Conservation (phyloP, 2,113 vertebrate genomes). For the Phalacrocorax pelagicus region DNA sequence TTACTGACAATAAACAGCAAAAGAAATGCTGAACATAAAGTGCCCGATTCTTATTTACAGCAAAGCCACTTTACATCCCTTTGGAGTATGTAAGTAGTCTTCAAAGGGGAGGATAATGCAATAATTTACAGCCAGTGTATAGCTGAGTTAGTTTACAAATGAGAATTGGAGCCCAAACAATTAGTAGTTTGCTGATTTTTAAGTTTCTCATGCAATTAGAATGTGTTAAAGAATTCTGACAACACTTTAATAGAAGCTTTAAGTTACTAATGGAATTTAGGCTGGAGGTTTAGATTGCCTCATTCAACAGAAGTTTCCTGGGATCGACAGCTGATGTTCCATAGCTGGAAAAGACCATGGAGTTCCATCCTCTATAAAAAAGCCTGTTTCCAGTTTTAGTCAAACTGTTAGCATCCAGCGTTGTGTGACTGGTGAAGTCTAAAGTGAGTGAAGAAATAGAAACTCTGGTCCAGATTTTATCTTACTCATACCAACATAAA, state of each 20-base stretch:
- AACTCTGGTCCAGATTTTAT: neutral
- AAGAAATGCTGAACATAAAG: neutral
- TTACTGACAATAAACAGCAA: neutral
- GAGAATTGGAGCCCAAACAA: neutral
- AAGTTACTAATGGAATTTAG: neutral
- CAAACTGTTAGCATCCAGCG: neutral
- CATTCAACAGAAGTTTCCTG: neutral
- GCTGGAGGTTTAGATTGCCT: neutral
- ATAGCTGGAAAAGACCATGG: neutral
- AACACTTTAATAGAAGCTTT: neutral
- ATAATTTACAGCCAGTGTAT: neutral
- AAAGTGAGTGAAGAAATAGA: neutral
- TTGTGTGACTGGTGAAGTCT: neutral
- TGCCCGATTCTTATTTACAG: neutral
- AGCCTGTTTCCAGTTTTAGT: neutral
- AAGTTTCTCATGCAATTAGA: neutral
- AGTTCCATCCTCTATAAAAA: neutral
- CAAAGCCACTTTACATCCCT: neutral
- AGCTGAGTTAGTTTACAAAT: neutral
- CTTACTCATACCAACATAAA: constrained; percentile 11
- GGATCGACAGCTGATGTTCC: neutral
- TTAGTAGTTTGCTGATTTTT: neutral
- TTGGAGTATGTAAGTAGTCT: neutral
- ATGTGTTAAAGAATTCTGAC: neutral
- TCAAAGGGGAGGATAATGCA: neutral